Percentiles rank a stretch among this genome's conserved stretches.
phyloP scores from a whole-genome alignment of 2,797 vertebrate genomes.

The Champsocephalus gunnari region DNA sequence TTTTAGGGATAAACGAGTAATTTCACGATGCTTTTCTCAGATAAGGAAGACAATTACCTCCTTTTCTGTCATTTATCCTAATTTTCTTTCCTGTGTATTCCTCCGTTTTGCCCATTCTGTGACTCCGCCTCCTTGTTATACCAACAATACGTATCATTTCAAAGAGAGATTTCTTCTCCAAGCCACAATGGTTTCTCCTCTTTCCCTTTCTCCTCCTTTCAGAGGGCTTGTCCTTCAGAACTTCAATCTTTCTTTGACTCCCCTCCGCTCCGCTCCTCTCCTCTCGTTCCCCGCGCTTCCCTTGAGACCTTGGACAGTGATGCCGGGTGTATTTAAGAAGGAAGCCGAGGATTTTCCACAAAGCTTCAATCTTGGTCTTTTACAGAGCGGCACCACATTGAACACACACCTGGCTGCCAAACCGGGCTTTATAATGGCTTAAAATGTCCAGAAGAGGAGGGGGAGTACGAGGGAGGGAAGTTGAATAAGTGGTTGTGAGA shows the following conservation, averaged over 20 bases:
- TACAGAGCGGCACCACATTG: slow-evolving; percentile 64
- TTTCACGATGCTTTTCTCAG: background rate
- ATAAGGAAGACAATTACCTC: background rate
- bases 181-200: slow-evolving; percentile 4
- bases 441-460: slow-evolving; percentile 53
- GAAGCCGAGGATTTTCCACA: slow-evolving; percentile 72
- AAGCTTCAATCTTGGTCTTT: slow-evolving; percentile 75
- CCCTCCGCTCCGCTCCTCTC: background rate
- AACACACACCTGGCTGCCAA: slow-evolving; percentile 70
- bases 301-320: slow-evolving; percentile 62
- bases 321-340: slow-evolving; percentile 65
- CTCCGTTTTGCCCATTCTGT: background rate
- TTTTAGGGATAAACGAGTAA: background rate
- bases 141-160: slow-evolving; percentile 33
- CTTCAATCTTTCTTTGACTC: slow-evolving; percentile 29
- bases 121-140: background rate
- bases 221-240: slow-evolving; percentile 32
- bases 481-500: slow-evolving; percentile 40
- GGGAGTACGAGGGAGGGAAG: slow-evolving; percentile 7
- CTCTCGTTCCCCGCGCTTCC: too few species aligned
- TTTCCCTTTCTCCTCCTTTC: slow-evolving; percentile 29
- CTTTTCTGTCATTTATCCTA: background rate
- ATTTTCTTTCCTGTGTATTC: background rate
- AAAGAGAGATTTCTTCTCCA: slow-evolving; percentile 21
- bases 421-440: slow-evolving; percentile 68